Conservation (phyloP, 23 tunicate genomes). For the Phallusia fumigata region DNA sequence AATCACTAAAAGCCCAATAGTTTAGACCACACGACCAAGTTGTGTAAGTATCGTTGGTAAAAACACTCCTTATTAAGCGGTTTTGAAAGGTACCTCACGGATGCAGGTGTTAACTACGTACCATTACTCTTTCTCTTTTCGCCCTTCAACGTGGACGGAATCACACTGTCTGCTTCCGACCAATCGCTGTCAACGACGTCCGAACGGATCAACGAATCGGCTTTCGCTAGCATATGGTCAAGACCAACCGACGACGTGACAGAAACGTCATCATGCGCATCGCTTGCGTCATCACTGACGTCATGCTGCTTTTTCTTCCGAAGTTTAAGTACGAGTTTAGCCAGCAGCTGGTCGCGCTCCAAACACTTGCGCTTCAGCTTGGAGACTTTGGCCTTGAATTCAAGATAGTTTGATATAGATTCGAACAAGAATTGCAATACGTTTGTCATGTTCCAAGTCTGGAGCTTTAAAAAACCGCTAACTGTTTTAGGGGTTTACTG, state of each 20-base stretch:
- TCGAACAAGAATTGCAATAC: background rate
- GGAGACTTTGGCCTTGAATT: constrained; percentile 55
- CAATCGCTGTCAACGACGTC: background rate
- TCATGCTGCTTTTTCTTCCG: constrained; percentile 28
- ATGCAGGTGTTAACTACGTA: too few species aligned
- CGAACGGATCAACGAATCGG: constrained; percentile 37
- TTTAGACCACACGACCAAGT: too few species aligned
- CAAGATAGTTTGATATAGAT: background rate
- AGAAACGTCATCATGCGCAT: background rate
- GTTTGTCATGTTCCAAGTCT: too few species aligned
- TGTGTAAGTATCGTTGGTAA: too few species aligned
- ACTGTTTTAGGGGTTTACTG: too few species aligned
- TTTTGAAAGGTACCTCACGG: too few species aligned
- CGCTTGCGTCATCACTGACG: constrained; percentile 14
- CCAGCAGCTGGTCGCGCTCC: constrained; percentile 65
- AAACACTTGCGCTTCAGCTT: constrained; percentile 66
- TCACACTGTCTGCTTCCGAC: background rate
- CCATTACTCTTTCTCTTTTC: background rate
- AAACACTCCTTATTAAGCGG: too few species aligned
- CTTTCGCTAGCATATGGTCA: constrained; percentile 41
- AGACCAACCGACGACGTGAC: constrained; percentile 44
- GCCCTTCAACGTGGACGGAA: background rate
- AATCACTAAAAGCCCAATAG: too few species aligned
- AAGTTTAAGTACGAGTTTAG: constrained; percentile 55
- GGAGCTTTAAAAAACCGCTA: too few species aligned